Evolutionary conservation across 2,113 vertebrate species (phyloP).

Genomic region (Sporophila hypoxantha): DNA sequence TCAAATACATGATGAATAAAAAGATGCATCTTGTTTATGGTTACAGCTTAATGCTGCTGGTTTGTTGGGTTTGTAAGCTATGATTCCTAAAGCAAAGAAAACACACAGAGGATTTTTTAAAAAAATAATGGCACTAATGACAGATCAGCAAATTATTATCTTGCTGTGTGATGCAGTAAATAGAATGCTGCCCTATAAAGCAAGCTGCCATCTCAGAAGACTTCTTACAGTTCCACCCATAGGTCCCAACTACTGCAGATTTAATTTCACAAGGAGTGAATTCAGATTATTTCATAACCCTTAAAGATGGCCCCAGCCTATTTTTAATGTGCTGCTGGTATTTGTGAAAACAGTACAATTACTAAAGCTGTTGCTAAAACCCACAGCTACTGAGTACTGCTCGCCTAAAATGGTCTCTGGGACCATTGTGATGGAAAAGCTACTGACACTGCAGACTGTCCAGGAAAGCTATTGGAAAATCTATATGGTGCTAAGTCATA

Average conservation of each 20-base stretch:
- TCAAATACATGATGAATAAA: not conserved
- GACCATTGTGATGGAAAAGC: slow-evolving; percentile 55
- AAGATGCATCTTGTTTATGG: not conserved
- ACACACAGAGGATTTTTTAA: not conserved
- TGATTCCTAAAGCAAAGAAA: slow-evolving; percentile 3
- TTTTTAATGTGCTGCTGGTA: slow-evolving; percentile 54
- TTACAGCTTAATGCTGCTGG: not conserved
- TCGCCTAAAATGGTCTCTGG: slow-evolving; percentile 53
- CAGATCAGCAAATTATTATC: slow-evolving; percentile 45
- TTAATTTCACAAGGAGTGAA: slow-evolving; percentile 61
- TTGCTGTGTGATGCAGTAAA: slow-evolving; percentile 38
- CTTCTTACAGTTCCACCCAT: slow-evolving; percentile 40
- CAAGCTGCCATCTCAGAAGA: slow-evolving; percentile 57
- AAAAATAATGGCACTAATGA: slow-evolving; percentile 31
- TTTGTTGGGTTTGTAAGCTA: not conserved
- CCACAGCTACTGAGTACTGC: slow-evolving; percentile 37
- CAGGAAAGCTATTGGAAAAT: slow-evolving; percentile 54
- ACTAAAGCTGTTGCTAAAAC: slow-evolving; percentile 52
- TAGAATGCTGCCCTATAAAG: slow-evolving; percentile 40
- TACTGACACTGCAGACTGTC: slow-evolving; percentile 52
- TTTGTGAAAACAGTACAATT: slow-evolving; percentile 62
- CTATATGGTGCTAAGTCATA: slow-evolving; percentile 37
- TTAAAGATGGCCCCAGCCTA: slow-evolving; percentile 55
- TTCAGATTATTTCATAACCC: slow-evolving; percentile 60
- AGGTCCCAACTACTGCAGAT: slow-evolving; percentile 47